A percentile compares a stretch with the other conserved stretches of the same genome.
Evolutionary conservation across 2,888 invertebrate species (phyloP).

Genomic region (Argyresthia albistria): DNA sequence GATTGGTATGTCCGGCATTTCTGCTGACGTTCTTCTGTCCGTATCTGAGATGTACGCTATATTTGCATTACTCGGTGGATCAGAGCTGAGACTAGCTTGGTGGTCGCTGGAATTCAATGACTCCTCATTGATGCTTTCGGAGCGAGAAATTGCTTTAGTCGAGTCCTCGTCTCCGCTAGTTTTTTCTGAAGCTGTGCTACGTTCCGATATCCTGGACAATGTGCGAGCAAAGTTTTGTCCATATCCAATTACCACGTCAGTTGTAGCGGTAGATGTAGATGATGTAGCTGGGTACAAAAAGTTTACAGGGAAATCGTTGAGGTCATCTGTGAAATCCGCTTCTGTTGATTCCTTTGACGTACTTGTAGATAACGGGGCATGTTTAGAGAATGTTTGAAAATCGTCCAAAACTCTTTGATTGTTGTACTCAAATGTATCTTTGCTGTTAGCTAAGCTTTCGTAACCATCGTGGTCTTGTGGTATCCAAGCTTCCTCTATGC

Average conservation of each 20-base stretch:
- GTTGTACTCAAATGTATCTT: constrained; percentile 57
- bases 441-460: constrained; percentile 65
- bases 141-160: constrained; percentile 87
- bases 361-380: constrained; percentile 55
- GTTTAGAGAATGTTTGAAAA: constrained; percentile 62
- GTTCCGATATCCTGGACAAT: constrained; percentile 88
- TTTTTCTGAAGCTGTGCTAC: constrained; percentile 91
- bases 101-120: constrained; percentile 88
- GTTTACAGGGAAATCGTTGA: constrained; percentile 82
- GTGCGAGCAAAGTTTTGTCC: constrained; percentile 85
- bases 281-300: constrained; percentile 81
- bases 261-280: constrained; percentile 58
- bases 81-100: constrained; percentile 88
- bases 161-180: constrained; percentile 90
- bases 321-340: constrained; percentile 81
- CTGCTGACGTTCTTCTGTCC: constrained; percentile 86
- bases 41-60: constrained; percentile 84
- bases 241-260: constrained; percentile 80
- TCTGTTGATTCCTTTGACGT: constrained; percentile 72
- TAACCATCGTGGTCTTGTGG: constrained; percentile 81
- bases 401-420: constrained; percentile 61
- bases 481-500: constrained; percentile 87
- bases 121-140: constrained; percentile 88
- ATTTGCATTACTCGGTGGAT: constrained; percentile 83
- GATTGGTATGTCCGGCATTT: constrained; percentile 88